Evolutionary conservation across 2,888 invertebrate species (phyloP), one percentile per base, ranked within the genome.

Genomic region (Oligia latruncula): DNA sequence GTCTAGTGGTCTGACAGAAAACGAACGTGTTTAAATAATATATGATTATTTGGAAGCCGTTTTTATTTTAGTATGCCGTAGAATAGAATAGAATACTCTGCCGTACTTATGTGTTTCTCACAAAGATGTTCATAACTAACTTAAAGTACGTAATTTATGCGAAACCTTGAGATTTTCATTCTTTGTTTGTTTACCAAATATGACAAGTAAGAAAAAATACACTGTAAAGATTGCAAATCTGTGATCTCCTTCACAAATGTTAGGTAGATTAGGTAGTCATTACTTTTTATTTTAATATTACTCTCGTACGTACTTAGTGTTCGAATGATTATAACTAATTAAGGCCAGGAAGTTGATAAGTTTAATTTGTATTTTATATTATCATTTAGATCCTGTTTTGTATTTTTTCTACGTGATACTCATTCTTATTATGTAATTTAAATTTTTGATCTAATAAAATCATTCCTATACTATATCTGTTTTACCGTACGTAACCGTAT

Each of bases 391-490:
- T 49, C n/a, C 52, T 71, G 40, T 55, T 75, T 81, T 81, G 58
- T 84, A 85, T 29, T 74, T 67, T 77, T 67, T 23, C 40, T 81
- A 77, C 11, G 65, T 85, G 82, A 85, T 84, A 85, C 71, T 85
- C 75, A 65, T 66, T 77, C 35, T 46, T 64, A 58, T 67, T 29
- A 4, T 82, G 43, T 55, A 58, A 23, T 9, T 43, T 85, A 71
- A 65, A 71, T 77, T 66, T 29, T 65, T 55, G n/a, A 71, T 71
- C 11, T 67, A 89, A 87, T 86, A 88, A 90, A 91, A 82, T 88
- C 90, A 91, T 91, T 92, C 90, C 90, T 88, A 65, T 71, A 78
- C 1, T 49, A 29, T 20, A 71, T 55, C 23, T 71, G 15, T 55
- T 67, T 77, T 62, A 52, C 29, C 40, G 4, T 17, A 5, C 3